A percentile compares a stretch with the other conserved stretches of the same genome.
Evolutionary conservation across 1,140 invertebrate species (phyloP).

Genomic region (Procambarus clarkii): DNA sequence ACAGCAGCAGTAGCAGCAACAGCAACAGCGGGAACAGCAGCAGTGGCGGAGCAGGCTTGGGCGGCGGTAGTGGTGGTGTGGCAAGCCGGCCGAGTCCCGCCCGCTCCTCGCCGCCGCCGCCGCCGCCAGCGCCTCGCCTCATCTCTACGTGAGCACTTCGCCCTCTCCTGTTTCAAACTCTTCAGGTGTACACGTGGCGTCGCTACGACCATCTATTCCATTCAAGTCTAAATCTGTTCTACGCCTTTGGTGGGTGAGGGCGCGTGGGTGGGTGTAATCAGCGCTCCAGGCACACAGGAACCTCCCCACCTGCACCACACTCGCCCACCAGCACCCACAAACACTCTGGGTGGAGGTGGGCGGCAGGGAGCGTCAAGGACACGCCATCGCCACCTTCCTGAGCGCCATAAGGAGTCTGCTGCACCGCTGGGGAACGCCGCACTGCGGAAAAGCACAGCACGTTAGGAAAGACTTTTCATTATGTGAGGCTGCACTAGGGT

Average conservation of each 20-base stretch:
- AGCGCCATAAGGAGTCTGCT: background rate
- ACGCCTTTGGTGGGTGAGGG: background rate
- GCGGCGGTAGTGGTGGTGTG: background rate
- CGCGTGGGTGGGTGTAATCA: too few species aligned
- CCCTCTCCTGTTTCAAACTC: background rate
- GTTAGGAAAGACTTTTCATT: background rate
- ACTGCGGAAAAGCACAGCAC: background rate
- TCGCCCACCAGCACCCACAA: background rate
- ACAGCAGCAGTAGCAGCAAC: slow-evolving; percentile 17
- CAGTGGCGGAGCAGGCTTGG: background rate
- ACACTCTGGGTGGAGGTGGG: background rate
- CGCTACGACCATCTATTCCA: background rate
- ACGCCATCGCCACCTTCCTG: background rate
- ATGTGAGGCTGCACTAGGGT: background rate
- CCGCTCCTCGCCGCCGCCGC: background rate
- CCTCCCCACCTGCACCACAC: too few species aligned
- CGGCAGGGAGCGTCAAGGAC: slow-evolving; percentile 14
- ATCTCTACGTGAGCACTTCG: background rate
- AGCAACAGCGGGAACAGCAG: background rate
- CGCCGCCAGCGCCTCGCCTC: background rate
- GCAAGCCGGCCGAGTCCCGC: background rate
- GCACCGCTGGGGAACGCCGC: background rate
- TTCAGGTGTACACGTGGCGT: background rate
- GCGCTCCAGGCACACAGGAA: too few species aligned
- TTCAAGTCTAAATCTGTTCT: background rate